phyloP scores from a whole-genome alignment of 1,140 invertebrate species.

The Lamellibrachia luymesi region DNA sequence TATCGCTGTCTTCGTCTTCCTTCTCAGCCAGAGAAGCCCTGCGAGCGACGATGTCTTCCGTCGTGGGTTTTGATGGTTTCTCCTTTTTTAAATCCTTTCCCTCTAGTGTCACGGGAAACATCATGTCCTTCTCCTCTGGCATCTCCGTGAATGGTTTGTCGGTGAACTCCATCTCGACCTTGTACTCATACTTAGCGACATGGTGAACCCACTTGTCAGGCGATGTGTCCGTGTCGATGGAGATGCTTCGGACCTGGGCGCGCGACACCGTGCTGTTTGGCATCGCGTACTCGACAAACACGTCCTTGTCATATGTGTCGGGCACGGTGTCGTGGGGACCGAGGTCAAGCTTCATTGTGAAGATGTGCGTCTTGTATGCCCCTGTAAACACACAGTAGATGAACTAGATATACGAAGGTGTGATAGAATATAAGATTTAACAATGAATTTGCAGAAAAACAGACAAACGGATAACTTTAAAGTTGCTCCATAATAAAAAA shows the following conservation, averaged over 20 bases:
- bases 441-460: background rate
- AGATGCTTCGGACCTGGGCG: constrained; percentile 92
- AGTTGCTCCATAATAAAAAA: too few relatives aligned
- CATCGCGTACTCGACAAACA: constrained; percentile 97
- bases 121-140: background rate
- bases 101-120: background rate
- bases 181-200: constrained; percentile 94
- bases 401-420: background rate
- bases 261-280: constrained; percentile 96
- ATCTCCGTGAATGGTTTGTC: constrained; percentile 24
- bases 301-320: constrained; percentile 82
- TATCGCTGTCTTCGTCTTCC: constrained; percentile 22
- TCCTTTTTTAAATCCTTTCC: background rate
- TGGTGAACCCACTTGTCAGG: constrained; percentile 98
- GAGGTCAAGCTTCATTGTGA: constrained; percentile 88
- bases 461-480: too few relatives aligned
- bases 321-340: constrained; percentile 97
- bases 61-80: constrained; percentile 20
- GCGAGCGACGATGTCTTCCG: constrained; percentile 9
- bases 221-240: constrained; percentile 85
- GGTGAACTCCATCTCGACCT: constrained; percentile 54
- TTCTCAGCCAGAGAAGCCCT: background rate
- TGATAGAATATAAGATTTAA: background rate
- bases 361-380: constrained; percentile 92
- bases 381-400: constrained; percentile 62